Base-by-base conservation (phyloP, 2,113 vertebrate species). In the Ranitomeya variabilis region DNA sequence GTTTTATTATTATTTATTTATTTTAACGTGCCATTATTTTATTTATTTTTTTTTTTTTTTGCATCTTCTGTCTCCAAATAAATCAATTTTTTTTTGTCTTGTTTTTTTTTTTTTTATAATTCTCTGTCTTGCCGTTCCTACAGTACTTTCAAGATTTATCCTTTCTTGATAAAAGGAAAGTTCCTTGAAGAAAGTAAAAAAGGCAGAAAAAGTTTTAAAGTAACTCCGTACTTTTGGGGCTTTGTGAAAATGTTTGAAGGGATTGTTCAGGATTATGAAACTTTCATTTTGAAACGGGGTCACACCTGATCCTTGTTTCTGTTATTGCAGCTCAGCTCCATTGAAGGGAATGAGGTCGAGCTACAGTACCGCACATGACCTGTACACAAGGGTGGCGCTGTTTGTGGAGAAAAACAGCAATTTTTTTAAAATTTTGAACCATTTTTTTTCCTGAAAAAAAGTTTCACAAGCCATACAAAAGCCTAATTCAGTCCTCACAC, bases 131-230 rank as follows among this genome's bases (percentile, higher is more conserved):
- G 23, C 69, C 11, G 37, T 74, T 85, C 67, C 74, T 85, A 52
- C 37, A 52, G 4, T 37, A 62, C 55, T 80, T 80, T 80, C 19
- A 74, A 74, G 83, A 74, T 85, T 85, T 85, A 73, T 57, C 54
- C 69, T 74, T 54, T 85, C 67, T 73, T 26, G 52, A 74, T 84
- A 71, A 84, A 84, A 71, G 67, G 83, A 37, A 59, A 85, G 23
- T 85, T 85, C 21, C 69, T 69, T 85, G 37, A 45, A 14, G 66
- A 64, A 83, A 67, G 37, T 64, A 74, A 55, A 31, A 31, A 51
- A 55, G 80, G 19, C 31, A 26, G 21, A 31, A 51, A 71, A 69
- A 84, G 21, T 69, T 84, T 18, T 23, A 23, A 55, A 67, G 23
- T 66, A n/a, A 64, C 19, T n/a, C 19, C 66, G 51, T n/a, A 51